These are phyloP conservation scores for Tenthredo scrophulariae DNA, from an alignment of 2,888 invertebrate species.

Conservation along the genomic window DNA sequence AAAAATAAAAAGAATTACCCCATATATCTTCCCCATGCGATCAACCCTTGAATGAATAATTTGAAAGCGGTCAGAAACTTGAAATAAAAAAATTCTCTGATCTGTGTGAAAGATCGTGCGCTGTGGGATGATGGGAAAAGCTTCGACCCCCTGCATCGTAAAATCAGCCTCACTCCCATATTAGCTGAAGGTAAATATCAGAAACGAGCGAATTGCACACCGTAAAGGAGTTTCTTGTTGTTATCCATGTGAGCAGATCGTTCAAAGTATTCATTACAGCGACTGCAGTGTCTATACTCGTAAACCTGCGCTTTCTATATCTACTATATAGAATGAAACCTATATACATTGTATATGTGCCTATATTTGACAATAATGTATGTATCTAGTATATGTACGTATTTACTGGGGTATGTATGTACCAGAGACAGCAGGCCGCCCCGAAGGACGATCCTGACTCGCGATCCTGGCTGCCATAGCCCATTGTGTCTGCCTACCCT, in stretches of 20 bases:
- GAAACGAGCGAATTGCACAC: not conserved
- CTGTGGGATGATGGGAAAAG: not conserved
- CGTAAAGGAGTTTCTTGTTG: not conserved
- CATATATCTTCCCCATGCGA: not conserved
- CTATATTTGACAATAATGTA: conserved; percentile 16
- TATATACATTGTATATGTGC: not conserved
- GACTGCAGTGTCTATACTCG: conserved; percentile 9
- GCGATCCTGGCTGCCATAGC: conserved; percentile 47
- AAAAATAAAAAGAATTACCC: not conserved
- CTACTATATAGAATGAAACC: not conserved
- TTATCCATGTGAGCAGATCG: conserved; percentile 21
- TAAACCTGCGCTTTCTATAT: conserved; percentile 4
- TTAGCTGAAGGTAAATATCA: not conserved
- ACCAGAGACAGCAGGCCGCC: conserved; percentile 9
- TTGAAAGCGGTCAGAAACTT: not conserved
- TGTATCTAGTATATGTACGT: not conserved
- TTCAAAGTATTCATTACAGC: conserved; percentile 9
- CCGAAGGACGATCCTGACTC: conserved; percentile 46
- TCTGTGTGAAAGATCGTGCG: not conserved
- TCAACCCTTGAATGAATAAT: not conserved
- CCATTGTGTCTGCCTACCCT: conserved; percentile 52
- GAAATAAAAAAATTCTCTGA: not conserved
- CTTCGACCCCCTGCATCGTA: not conserved
- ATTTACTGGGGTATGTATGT: not conserved
- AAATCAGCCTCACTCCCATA: not conserved